Percentiles rank a stretch among this genome's conserved stretches.
Evolutionary conservation across 2,113 vertebrate species (phyloP).

Genomic region (Malurus cyaneus): DNA sequence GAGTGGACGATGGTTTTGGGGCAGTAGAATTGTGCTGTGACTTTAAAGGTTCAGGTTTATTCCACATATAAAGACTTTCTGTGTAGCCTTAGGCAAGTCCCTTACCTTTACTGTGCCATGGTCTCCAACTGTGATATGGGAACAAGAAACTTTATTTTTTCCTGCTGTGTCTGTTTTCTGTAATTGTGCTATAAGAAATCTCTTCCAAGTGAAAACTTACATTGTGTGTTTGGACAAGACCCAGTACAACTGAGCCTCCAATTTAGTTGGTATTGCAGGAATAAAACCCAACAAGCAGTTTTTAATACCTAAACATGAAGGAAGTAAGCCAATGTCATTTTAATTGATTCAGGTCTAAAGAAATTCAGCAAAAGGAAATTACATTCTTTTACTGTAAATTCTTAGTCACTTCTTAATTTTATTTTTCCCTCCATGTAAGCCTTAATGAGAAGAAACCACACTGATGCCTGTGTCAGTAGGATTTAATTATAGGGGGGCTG

Average conservation of each 20-base stretch:
- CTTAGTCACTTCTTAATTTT: constrained; percentile 37
- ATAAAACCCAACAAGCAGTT: background rate
- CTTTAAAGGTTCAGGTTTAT: background rate
- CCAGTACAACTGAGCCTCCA: background rate
- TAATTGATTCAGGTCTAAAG: background rate
- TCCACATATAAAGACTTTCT: background rate
- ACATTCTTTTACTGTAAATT: background rate
- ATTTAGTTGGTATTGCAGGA: background rate
- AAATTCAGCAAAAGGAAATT: background rate
- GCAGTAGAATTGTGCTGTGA: background rate
- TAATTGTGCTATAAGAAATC: background rate
- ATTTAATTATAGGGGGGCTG: background rate
- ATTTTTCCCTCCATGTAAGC: background rate
- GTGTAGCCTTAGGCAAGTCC: background rate
- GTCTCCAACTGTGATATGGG: background rate
- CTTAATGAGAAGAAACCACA: background rate
- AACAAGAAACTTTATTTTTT: background rate
- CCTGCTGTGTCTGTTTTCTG: background rate
- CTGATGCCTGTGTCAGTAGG: background rate
- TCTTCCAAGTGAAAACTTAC: background rate
- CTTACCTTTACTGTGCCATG: background rate
- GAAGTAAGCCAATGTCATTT: constrained; percentile 5
- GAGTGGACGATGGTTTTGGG: background rate
- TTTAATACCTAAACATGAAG: background rate
- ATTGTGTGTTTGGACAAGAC: background rate